Conservation (phyloP, 2,113 vertebrate genomes). For the Copsychus sechellarum region DNA sequence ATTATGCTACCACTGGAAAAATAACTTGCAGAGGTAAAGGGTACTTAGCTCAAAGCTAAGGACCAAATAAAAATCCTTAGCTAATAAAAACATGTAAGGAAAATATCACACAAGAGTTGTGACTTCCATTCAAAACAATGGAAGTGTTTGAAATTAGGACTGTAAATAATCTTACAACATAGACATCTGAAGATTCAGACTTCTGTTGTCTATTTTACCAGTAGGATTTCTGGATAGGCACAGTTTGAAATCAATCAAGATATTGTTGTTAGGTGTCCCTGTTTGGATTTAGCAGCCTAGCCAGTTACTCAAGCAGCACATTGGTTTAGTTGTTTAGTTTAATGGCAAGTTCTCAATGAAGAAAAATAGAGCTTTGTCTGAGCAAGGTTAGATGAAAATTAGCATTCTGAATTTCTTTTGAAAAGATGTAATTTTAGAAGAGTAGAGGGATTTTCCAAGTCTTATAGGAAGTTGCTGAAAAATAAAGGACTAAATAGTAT, state of each 20-base stretch:
- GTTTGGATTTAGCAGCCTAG: neutral
- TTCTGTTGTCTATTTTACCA: neutral
- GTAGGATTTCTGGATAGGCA: neutral
- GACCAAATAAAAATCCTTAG: neutral
- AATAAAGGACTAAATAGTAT: neutral
- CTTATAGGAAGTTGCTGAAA: neutral
- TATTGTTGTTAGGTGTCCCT: neutral
- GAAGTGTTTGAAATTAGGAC: neutral
- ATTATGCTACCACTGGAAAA: neutral
- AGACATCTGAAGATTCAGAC: neutral
- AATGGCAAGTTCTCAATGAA: neutral
- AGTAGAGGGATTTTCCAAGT: neutral
- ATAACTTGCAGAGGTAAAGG: neutral
- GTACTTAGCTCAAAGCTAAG: neutral
- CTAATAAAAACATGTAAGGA: neutral
- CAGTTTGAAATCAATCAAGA: neutral
- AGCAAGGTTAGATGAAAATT: neutral
- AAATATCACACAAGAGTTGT: neutral
- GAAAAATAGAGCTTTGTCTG: neutral
- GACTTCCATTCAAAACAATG: neutral
- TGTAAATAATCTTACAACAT: neutral
- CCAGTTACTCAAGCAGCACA: neutral
- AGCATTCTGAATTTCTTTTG: neutral
- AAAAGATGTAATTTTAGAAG: neutral
- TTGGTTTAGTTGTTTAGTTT: neutral